Evolutionary conservation across 2,113 vertebrate genomes (phyloP).

Genomic region (Microcebus griseorufus): DNA sequence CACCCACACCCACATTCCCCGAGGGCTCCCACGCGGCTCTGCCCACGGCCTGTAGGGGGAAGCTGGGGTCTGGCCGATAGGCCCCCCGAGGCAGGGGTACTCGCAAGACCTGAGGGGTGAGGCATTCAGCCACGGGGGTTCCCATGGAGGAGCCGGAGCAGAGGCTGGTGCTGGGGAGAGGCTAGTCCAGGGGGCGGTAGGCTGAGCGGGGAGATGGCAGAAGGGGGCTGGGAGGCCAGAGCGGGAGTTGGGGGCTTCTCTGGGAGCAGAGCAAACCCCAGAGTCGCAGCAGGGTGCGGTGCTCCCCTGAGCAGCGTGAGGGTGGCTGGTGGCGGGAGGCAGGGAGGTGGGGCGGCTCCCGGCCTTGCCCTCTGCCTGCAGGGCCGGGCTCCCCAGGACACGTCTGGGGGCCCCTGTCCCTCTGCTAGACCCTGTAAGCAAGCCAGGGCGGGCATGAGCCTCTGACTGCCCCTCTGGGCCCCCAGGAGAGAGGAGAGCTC

Average conservation of each 20-base stretch:
- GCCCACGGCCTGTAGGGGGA: background rate
- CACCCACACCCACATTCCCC: background rate
- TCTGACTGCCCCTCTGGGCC: background rate
- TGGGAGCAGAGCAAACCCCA: background rate
- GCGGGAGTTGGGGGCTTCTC: background rate
- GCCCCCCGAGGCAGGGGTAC: too few species aligned
- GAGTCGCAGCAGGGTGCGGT: background rate
- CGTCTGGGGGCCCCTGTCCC: background rate
- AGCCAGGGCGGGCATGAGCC: accelerated
- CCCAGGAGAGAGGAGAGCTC: conserved; percentile 95
- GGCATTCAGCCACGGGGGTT: accelerated
- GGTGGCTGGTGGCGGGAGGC: background rate
- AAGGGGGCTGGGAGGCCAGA: background rate
- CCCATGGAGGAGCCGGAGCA: background rate
- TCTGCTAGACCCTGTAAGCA: background rate
- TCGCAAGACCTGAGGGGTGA: background rate
- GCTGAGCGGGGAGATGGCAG: too few species aligned
- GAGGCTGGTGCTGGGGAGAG: background rate
- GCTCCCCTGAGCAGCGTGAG: background rate
- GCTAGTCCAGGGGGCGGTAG: accelerated
- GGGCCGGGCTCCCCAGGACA: background rate
- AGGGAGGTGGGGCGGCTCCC: background rate
- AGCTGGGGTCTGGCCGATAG: background rate
- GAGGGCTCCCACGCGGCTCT: background rate
- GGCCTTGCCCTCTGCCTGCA: background rate